Conservation (phyloP, 1,140 invertebrate genomes). For the Penaeus vannamei region DNA sequence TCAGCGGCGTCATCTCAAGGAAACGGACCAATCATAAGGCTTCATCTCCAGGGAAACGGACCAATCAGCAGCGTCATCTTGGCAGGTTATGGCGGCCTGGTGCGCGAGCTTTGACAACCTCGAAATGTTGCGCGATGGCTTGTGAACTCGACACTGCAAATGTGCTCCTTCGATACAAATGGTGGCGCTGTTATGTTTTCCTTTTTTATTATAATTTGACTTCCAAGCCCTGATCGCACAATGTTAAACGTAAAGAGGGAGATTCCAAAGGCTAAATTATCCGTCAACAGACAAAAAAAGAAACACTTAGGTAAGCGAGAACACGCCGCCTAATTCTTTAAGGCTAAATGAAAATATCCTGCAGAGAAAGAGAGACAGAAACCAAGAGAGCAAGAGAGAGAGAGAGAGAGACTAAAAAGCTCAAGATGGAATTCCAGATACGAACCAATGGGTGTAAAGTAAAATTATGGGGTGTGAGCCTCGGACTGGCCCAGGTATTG, state of each 20-base stretch:
- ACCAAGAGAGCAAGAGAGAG: neutral
- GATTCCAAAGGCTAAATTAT: too few relatives aligned
- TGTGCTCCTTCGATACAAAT: too few relatives aligned
- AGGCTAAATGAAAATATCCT: too few relatives aligned
- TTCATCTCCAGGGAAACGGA: conserved; percentile 19
- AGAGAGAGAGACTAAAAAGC: conserved; percentile 18
- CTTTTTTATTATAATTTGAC: too few relatives aligned
- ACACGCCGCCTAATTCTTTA: too few relatives aligned
- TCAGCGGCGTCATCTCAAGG: conserved; percentile 9
- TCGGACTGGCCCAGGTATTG: conserved; percentile 21
- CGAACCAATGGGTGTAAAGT: conserved; percentile 16
- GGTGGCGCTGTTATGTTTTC: too few relatives aligned
- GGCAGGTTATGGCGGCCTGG: conserved; percentile 42
- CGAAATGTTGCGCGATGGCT: conserved; percentile 29
- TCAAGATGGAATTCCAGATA: conserved; percentile 1
- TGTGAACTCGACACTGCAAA: conserved; percentile 4
- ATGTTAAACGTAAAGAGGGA: too few relatives aligned
- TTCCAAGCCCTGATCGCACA: too few relatives aligned
- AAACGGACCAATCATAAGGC: too few relatives aligned
- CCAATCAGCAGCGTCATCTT: conserved; percentile 39
- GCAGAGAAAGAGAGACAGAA: neutral
- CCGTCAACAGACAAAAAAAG: too few relatives aligned
- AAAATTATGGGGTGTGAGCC: conserved; percentile 49
- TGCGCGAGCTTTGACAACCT: neutral
- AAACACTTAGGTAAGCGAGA: too few relatives aligned